Base-by-base conservation (phyloP, 2,888 invertebrate genomes). In the Andrena flavipes region DNA sequence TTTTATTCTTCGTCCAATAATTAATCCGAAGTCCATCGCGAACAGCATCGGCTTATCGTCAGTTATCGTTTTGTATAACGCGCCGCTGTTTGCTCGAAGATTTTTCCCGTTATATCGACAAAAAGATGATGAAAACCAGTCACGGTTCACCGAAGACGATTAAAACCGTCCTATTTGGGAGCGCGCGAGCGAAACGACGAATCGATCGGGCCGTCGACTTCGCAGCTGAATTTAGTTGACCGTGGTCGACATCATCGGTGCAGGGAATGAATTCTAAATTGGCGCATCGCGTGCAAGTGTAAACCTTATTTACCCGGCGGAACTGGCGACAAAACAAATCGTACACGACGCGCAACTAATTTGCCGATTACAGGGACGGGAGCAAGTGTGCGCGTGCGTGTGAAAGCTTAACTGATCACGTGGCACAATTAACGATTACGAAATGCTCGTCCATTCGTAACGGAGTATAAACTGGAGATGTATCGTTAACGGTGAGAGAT, bases 261-360 rank as follows among this genome's bases (percentile, higher is more conserved):
- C 80, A 51, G 65, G 49, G 56, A 75, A 81, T 81, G 75, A 75
- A 79, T 79, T 71, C 80, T 35, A 72, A 71, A 80, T 80, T 79
- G 51, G 62, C 33, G 42, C 48, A 48, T 51, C 68, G 42, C 49
- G 42, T 51, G 13, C 62, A 29, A 35, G 48, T 16, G 69, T 49
- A 64, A 70, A 78, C 65, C 79, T 80, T 67, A 67, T 72, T 80
- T 63, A 62, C 33, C 26, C 48, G 10, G 51, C 5, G 42, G 2
- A 62, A 49, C 16, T 51, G 62, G 23, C 54, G 63, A 23, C 42
- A 79, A 59, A 59, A 49, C 49, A 64, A 49, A 79, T 70, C 49
- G 63, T 23, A 20, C 64, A 33, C 23, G 30, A n/a, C 20, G 49
- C 42, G 60, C 26, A 48, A 74, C 26, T 42, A 30, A 56, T 33